Conservation (phyloP, 2,888 invertebrate species). For the Deladenus siricidicola region DNA sequence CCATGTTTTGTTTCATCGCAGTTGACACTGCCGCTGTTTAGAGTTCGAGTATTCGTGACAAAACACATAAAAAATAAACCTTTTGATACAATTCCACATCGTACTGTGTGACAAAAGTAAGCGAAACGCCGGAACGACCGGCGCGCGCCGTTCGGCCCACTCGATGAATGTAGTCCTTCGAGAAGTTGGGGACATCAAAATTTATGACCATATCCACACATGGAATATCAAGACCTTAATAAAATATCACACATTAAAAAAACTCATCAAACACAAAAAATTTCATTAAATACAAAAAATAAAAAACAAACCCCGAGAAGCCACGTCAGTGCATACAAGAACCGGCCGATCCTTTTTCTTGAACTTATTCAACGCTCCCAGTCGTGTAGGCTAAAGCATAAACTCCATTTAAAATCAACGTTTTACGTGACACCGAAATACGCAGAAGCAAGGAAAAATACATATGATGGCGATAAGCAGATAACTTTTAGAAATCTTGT, state of each 20-base stretch:
- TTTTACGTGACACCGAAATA: no score
- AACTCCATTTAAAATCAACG: not conserved
- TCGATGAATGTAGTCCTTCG: slow-evolving; percentile 96
- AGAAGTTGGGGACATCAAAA: slow-evolving; percentile 93
- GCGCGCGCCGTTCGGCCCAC: slow-evolving; percentile 79
- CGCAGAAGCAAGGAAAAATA: no score
- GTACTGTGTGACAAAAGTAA: slow-evolving; percentile 95
- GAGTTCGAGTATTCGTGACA: no score
- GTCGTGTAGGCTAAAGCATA: slow-evolving; percentile 67
- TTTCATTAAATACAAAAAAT: not conserved
- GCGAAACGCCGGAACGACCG: slow-evolving; percentile 81
- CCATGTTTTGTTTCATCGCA: no score
- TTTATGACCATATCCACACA: slow-evolving; percentile 96
- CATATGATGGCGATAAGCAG: no score
- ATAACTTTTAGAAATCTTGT: no score
- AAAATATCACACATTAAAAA: no score
- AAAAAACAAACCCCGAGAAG: slow-evolving; percentile 63
- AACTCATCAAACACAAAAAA: slow-evolving; percentile 1
- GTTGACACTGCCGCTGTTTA: no score
- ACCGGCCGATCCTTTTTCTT: slow-evolving; percentile 85
- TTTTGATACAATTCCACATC: slow-evolving; percentile 95
- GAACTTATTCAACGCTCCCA: slow-evolving; percentile 91
- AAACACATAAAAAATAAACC: no score
- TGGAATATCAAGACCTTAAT: slow-evolving; percentile 81
- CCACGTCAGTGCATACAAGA: slow-evolving; percentile 94